Evolutionary conservation across 1,140 invertebrate species (phyloP), one percentile per base, ranked within the genome.

Genomic region (Camponotus pennsylvanicus): DNA sequence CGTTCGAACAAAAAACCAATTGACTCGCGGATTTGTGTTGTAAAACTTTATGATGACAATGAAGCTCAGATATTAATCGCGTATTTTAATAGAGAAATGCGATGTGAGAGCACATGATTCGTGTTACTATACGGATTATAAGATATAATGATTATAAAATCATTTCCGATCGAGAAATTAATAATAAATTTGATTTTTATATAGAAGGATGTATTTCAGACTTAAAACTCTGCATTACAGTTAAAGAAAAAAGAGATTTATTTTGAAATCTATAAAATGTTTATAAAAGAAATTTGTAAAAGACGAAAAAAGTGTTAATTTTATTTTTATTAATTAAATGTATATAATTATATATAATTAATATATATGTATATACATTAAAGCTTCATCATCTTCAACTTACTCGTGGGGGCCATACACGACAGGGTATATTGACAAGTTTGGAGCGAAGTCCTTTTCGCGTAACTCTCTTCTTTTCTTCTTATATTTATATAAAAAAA

Each of bases 31-130:
- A 75, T 75, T 59, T 59, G 8, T 55, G 52, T 73, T 57, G 57
- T 57, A 73, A 57, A 73, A 57, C 70, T 73, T 73, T 8, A 57
- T 73, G 34, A 52, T 9, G 49, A 55, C 52, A 21, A 42, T 7
- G 55, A 42, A 75, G n/a, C 49, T 52, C 71, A 7, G 18, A 21
- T 0, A 27, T 73, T 18, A 32, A 8, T 55, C 11, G 34, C 57
- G 7, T 5, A 40, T 75, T 75, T 75, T 59, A 75, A 75, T 75
- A 34, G 40, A 2, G n/a, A 5, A 0, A 21, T 37, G 3, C 11
- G 55, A 57, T 6, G n/a, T 6, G 52, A 57, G 49, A 75, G 57
- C 13, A n/a, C 5, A 32, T 27, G 55, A 59, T 59, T 75, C 7
- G 34, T 34, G n/a, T 40, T 11, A 11, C 49, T 52, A 45, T 9